Percentiles rank a stretch among this genome's conserved stretches.
Conservation (phyloP, 2,797 vertebrate genomes). For the Ctenochaetus hawaiiensis region DNA sequence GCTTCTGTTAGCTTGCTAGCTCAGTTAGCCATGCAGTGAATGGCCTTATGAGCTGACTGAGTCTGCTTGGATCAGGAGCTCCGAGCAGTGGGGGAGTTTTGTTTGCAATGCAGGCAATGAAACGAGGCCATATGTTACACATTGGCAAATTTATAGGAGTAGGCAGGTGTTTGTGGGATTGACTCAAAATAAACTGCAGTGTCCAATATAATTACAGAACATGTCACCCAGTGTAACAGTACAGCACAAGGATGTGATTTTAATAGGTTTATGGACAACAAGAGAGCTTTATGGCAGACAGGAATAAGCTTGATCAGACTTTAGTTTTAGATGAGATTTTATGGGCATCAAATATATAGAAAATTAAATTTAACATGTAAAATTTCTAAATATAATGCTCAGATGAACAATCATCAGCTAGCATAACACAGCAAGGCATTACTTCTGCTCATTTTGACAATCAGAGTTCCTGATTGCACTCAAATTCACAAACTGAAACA, state of each 20-base stretch:
- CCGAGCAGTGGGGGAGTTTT: too few species aligned
- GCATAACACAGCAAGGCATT: too few species aligned
- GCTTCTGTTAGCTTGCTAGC: too few species aligned
- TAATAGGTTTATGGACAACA: background rate
- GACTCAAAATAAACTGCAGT: slow-evolving; percentile 2
- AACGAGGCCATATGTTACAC: too few species aligned
- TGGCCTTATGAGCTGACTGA: too few species aligned
- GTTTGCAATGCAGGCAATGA: too few species aligned
- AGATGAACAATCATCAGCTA: slow-evolving; percentile 13
- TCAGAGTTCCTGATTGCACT: slow-evolving; percentile 38
- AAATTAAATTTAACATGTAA: background rate
- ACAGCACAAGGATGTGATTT: background rate
- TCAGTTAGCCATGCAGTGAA: too few species aligned
- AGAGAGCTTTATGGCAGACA: background rate
- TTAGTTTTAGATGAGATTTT: background rate
- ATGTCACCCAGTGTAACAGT: background rate
- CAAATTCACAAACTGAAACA: slow-evolving; percentile 26
- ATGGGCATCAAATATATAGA: background rate
- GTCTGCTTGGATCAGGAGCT: too few species aligned
- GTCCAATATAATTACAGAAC: background rate
- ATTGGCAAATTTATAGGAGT: background rate
- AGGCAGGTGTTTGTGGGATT: background rate
- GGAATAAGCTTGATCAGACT: background rate
- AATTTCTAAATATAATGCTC: background rate
- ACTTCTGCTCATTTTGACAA: slow-evolving; percentile 25